Conservation (phyloP, 2,888 invertebrate genomes). For the Lycia hirtaria region DNA sequence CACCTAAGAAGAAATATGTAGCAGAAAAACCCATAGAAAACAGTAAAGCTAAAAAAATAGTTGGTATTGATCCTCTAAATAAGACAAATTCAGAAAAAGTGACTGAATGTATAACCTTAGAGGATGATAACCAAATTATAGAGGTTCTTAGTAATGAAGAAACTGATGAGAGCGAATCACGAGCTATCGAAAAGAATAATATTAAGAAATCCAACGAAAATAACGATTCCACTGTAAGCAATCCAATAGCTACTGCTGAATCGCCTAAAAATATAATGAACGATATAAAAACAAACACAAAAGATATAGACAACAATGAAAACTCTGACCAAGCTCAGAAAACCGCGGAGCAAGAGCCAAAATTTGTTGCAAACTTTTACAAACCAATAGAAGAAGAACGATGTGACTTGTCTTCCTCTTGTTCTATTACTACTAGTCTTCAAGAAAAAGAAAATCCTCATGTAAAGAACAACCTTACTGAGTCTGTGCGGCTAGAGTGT, state of each 20-base stretch:
- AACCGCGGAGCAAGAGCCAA: slow-evolving; percentile 9
- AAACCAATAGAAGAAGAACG: slow-evolving; percentile 51
- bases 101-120: slow-evolving; percentile 12
- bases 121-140: slow-evolving; percentile 8
- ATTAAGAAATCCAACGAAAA: neutral
- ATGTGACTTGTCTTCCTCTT: slow-evolving; percentile 11
- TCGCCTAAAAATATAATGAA: neutral
- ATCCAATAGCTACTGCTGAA: neutral
- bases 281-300: slow-evolving; percentile 3
- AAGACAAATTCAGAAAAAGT: neutral
- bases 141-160: neutral
- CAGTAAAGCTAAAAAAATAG: slow-evolving; percentile 2
- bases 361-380: slow-evolving; percentile 66
- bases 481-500: neutral
- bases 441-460: slow-evolving; percentile 9
- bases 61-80: neutral
- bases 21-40: neutral
- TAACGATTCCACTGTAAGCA: neutral
- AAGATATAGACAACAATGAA: neutral
- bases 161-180: neutral
- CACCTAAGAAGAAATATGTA: slow-evolving; percentile 9
- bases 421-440: neutral
- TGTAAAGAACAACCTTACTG: neutral
- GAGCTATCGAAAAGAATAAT: neutral
- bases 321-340: neutral